Percentiles rank a stretch among this genome's conserved stretches.
These are phyloP conservation scores for Darevskia mixta DNA, from an alignment of 2,797 vertebrate species.

Conservation along the genomic window DNA sequence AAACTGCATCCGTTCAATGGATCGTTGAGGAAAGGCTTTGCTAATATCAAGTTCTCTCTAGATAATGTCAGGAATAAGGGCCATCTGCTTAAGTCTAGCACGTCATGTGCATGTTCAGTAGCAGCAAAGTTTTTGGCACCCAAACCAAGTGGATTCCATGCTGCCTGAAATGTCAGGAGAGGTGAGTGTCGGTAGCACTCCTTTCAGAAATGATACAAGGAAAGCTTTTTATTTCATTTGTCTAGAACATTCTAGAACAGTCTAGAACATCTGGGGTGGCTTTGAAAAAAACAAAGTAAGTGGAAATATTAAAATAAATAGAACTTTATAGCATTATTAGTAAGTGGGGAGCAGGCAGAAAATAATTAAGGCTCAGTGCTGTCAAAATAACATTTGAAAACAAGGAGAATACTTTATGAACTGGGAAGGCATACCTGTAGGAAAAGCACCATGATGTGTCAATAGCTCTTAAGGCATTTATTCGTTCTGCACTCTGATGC, in stretches of 20 bases:
- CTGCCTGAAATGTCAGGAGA: not conserved
- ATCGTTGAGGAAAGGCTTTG: not conserved
- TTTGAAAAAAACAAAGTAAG: not conserved
- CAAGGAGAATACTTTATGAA: not conserved
- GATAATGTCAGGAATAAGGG: not conserved
- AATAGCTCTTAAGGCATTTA: not conserved
- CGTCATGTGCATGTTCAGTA: not conserved
- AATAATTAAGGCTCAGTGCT: too few relatives aligned
- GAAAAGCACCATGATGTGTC: not conserved
- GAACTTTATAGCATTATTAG: not conserved
- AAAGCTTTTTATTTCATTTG: not conserved
- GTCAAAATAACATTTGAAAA: not conserved
- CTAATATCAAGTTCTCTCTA: not conserved
- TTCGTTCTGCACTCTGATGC: not conserved
- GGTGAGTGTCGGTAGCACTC: not conserved
- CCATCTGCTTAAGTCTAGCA: slow-evolving; percentile 3
- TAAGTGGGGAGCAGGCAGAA: too few relatives aligned
- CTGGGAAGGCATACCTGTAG: not conserved
- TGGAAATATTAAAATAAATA: not conserved
- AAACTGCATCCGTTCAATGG: not conserved
- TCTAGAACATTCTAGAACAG: not conserved
- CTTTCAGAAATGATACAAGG: not conserved
- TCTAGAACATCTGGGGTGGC: not conserved
- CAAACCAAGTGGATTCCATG: not conserved
- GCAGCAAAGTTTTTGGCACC: not conserved